Evolutionary conservation across 2,888 invertebrate species (phyloP).

Genomic region (Cremastinae sp.): DNA sequence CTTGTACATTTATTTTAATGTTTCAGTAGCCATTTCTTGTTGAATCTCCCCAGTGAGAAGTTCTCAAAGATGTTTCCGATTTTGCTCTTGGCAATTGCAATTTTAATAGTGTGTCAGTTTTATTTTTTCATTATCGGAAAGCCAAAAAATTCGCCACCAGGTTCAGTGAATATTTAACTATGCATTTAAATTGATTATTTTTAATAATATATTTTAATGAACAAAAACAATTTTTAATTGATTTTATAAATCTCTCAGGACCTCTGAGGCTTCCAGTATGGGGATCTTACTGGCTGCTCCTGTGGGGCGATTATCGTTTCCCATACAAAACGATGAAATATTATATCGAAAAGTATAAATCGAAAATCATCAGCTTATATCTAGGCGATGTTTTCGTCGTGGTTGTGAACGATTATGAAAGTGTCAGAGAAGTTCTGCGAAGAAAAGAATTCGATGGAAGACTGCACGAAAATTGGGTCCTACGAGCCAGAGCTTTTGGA

Average conservation of each 20-base stretch:
- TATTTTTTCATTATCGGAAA: constrained; percentile 63
- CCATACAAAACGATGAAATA: constrained; percentile 81
- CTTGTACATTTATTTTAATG: neutral
- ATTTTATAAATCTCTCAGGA: constrained; percentile 78
- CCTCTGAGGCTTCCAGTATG: constrained; percentile 84
- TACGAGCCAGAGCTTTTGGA: constrained; percentile 82
- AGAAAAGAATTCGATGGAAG: constrained; percentile 85
- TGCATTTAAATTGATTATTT: no score
- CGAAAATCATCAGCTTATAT: constrained; percentile 83
- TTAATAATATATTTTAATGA: neutral
- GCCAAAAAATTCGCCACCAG: constrained; percentile 83
- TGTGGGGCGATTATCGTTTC: constrained; percentile 81
- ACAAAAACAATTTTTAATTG: neutral
- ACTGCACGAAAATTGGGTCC: constrained; percentile 79
- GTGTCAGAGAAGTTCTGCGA: constrained; percentile 83
- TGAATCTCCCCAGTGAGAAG: neutral
- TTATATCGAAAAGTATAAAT: constrained; percentile 83
- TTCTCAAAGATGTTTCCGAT: constrained; percentile 51
- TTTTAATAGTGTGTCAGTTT: constrained; percentile 59
- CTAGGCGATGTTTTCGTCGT: constrained; percentile 81
- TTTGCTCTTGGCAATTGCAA: constrained; percentile 29
- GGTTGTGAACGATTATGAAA: constrained; percentile 82
- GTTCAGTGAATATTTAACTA: constrained; percentile 76
- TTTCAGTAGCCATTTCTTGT: no score
- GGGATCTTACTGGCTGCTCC: constrained; percentile 84